A percentile compares a stretch with the other conserved stretches of the same genome.
These are phyloP conservation scores for Bradysia coprophila DNA, from an alignment of 1,140 invertebrate genomes.

Conservation along the genomic window DNA sequence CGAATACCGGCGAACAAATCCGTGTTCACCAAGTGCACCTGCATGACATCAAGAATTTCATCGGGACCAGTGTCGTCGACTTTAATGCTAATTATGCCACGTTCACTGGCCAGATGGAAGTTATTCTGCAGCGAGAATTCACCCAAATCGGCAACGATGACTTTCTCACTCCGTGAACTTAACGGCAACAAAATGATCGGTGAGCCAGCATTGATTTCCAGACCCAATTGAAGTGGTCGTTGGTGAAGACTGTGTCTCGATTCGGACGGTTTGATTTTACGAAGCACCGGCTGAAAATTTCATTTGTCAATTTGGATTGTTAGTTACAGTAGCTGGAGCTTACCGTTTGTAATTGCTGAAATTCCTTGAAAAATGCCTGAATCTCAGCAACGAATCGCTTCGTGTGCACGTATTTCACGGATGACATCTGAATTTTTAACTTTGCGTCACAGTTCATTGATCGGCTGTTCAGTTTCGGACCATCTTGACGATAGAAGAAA, in stretches of 20 bases:
- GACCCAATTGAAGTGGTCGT: conserved; percentile 14
- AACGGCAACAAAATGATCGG: conserved; percentile 79
- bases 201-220: conserved; percentile 31
- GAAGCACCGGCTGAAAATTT: conserved; percentile 16
- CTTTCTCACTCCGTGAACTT: conserved; percentile 54
- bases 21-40: conserved; percentile 60
- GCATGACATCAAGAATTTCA: conserved; percentile 56
- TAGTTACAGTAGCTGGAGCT: conserved; percentile 6
- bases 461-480: conserved; percentile 1
- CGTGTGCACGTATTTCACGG: conserved; percentile 85
- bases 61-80: conserved; percentile 11
- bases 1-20: conserved; percentile 53
- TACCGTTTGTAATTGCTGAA: conserved; percentile 61
- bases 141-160: conserved; percentile 68
- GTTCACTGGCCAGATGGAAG: conserved; percentile 39
- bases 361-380: conserved; percentile 70
- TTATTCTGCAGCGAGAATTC: conserved; percentile 61
- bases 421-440: conserved; percentile 64
- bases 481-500: conserved; percentile 44
- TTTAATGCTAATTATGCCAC: conserved; percentile 32
- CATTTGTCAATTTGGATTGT: too few species aligned
- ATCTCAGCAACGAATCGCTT: conserved; percentile 82
- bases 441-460: conserved; percentile 39
- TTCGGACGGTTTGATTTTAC: conserved; percentile 16
- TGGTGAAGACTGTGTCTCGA: conserved; percentile 5